These are phyloP conservation scores for Bufotes viridis DNA, from an alignment of 2,797 vertebrate species.

Conservation along the genomic window DNA sequence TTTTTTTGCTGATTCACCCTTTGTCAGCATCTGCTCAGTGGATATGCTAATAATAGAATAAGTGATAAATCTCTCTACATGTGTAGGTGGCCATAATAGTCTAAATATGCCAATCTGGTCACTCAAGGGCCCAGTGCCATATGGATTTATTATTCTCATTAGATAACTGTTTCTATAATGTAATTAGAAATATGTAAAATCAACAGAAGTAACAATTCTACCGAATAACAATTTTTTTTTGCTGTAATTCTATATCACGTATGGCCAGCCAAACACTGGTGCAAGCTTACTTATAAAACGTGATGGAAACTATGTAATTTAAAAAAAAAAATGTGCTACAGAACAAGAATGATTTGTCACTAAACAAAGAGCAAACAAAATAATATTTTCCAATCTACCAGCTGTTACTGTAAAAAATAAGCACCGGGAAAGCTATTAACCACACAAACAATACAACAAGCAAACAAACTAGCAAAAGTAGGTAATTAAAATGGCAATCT, in stretches of 20 bases:
- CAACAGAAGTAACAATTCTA: no score
- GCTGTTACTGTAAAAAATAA: slow-evolving; percentile 20
- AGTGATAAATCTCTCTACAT: background rate
- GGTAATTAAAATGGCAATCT: slow-evolving; percentile 20
- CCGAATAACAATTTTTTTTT: no score
- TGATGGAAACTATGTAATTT: background rate
- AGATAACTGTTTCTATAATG: background rate
- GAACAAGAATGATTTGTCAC: background rate
- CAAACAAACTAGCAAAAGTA: slow-evolving; percentile 10
- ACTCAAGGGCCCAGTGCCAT: background rate
- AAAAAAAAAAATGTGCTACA: background rate
- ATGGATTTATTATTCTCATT: background rate
- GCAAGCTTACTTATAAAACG: background rate
- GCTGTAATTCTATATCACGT: background rate
- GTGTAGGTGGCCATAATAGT: background rate
- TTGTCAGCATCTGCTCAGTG: background rate
- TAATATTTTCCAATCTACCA: slow-evolving; percentile 21
- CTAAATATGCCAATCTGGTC: background rate
- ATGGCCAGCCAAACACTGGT: background rate
- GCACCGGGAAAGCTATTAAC: background rate
- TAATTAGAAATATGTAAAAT: no score
- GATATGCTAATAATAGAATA: background rate
- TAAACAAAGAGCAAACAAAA: slow-evolving; percentile 9
- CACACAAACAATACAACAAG: background rate
- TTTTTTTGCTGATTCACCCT: background rate